phyloP scores from a whole-genome alignment of 2,888 invertebrate species.

The Bursaphelenchus okinawaensis region DNA sequence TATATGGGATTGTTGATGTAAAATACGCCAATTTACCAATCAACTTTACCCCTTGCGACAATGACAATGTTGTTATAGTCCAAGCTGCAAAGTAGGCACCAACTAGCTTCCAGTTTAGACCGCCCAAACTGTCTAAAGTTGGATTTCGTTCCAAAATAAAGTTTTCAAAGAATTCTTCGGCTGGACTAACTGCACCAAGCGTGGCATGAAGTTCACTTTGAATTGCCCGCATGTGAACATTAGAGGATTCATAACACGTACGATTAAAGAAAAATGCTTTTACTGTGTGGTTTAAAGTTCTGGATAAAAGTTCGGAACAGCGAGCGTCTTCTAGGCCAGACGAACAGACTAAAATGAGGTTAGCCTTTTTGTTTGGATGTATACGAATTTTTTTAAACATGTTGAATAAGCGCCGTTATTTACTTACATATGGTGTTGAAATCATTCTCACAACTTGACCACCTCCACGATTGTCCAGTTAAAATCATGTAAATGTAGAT shows the following conservation, averaged over 20 bases:
- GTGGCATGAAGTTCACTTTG: conserved; percentile 9
- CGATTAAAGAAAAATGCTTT: conserved; percentile 20
- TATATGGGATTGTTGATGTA: conserved; percentile 39
- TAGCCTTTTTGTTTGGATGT: too few relatives aligned
- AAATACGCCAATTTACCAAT: conserved; percentile 30
- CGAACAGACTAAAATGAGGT: conserved; percentile 13
- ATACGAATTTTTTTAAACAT: background rate
- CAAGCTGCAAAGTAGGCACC: conserved; percentile 31
- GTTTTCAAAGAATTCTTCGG: conserved; percentile 37
- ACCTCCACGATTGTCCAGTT: conserved; percentile 8
- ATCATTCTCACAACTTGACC: conserved; percentile 19
- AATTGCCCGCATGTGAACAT: background rate
- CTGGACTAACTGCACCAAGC: conserved; percentile 18
- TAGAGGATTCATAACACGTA: conserved; percentile 8
- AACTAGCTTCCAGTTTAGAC: conserved; percentile 30
- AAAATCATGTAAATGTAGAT: conserved; percentile 16
- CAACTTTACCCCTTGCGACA: conserved; percentile 40
- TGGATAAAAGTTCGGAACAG: conserved; percentile 7
- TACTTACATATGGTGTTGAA: conserved; percentile 18
- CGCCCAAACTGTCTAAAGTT: conserved; percentile 31
- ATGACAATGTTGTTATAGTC: conserved; percentile 31
- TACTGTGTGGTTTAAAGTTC: background rate
- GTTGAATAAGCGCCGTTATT: background rate
- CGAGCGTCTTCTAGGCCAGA: conserved; percentile 23
- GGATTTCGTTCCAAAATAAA: conserved; percentile 30